A percentile compares a stretch with the other conserved stretches of the same genome.
These are phyloP conservation scores for Dasysyrphus albostriatus DNA, from an alignment of 2,888 invertebrate genomes.

Conservation along the genomic window DNA sequence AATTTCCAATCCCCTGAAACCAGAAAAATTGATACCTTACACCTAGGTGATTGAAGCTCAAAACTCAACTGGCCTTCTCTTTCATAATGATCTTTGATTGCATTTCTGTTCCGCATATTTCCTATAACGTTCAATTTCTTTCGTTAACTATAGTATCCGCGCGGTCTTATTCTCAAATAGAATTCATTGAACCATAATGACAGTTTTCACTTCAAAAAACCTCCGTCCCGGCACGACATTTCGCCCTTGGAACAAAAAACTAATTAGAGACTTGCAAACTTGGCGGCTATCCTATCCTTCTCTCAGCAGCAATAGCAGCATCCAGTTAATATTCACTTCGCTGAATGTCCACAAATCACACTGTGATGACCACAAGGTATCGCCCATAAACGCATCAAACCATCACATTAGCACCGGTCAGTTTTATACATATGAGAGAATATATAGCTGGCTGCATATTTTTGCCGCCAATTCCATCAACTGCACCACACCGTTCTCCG, in stretches of 20 bases:
- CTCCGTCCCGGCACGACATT: slow-evolving; percentile 42
- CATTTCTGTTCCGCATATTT: slow-evolving; percentile 27
- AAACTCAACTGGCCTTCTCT: background rate
- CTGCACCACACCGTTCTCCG: slow-evolving; percentile 46
- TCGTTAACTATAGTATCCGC: slow-evolving; percentile 16
- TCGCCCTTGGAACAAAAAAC: slow-evolving; percentile 70
- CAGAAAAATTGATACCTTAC: slow-evolving; percentile 10
- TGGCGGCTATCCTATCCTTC: slow-evolving; percentile 38
- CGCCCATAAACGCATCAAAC: slow-evolving; percentile 47
- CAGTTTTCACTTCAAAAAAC: slow-evolving; percentile 57
- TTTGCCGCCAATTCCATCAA: slow-evolving; percentile 49
- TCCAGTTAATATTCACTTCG: slow-evolving; percentile 63
- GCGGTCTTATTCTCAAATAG: slow-evolving; percentile 51
- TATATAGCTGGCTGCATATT: slow-evolving; percentile 14
- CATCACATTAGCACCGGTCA: slow-evolving; percentile 30
- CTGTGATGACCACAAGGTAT: slow-evolving; percentile 69
- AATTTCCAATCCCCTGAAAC: slow-evolving; percentile 21
- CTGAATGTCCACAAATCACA: slow-evolving; percentile 75
- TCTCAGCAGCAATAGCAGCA: slow-evolving; percentile 19
- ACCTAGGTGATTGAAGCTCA: background rate
- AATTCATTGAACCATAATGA: slow-evolving; percentile 50
- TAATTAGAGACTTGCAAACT: slow-evolving; percentile 72
- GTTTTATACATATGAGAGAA: slow-evolving; percentile 17
- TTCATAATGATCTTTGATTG: slow-evolving; percentile 45
- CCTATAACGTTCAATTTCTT: slow-evolving; percentile 20